phyloP scores from a whole-genome alignment of 2,797 vertebrate genomes.

The Cynopterus sphinx region DNA sequence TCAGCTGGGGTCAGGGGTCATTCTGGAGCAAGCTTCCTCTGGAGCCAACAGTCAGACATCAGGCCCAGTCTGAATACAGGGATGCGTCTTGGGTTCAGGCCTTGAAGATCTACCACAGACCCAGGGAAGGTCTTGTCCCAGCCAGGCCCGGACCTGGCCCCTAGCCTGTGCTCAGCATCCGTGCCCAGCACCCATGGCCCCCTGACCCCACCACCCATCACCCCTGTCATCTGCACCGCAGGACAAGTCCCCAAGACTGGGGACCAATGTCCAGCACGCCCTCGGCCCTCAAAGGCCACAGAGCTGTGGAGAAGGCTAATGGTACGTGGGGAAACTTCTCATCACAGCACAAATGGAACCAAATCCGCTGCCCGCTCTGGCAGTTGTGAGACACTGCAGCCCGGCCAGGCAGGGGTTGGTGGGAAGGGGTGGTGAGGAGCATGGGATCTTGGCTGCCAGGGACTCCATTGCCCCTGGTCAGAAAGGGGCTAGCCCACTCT shows the following conservation, averaged over 20 bases:
- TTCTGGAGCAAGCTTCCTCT: background rate
- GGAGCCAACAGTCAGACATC: background rate
- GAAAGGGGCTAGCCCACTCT: too few relatives aligned
- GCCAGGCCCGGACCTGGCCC: background rate
- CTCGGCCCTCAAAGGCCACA: background rate
- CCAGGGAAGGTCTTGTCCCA: background rate
- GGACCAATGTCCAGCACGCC: background rate
- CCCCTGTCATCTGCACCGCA: too few relatives aligned
- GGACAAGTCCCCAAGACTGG: background rate
- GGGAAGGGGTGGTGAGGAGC: background rate
- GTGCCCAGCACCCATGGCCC: background rate
- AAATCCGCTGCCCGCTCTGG: background rate
- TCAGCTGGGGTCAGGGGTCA: background rate
- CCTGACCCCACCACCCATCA: background rate
- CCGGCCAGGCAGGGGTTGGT: background rate
- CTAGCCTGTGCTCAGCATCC: background rate
- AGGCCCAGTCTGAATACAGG: background rate
- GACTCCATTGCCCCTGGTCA: background rate
- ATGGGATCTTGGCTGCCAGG: background rate
- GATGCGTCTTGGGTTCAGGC: background rate
- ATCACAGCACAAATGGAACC: slow-evolving; percentile 32
- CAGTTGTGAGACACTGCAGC: background rate
- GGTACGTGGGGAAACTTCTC: slow-evolving; percentile 4
- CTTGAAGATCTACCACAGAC: background rate
- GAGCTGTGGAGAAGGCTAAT: background rate